These are phyloP conservation scores for Archocentrus centrarchus DNA, from an alignment of 2,113 vertebrate species.

Conservation along the genomic window DNA sequence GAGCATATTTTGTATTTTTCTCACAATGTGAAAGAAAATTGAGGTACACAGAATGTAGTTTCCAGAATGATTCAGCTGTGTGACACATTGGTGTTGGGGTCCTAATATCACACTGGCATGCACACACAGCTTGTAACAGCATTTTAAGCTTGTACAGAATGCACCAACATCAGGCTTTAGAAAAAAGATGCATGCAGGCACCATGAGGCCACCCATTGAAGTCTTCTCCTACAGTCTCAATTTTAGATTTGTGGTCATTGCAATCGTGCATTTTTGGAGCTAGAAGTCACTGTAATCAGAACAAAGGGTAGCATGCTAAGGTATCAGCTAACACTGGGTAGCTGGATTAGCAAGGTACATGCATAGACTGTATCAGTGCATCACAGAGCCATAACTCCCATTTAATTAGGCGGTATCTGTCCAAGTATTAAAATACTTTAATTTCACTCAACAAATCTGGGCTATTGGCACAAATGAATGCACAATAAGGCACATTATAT, in stretches of 20 bases:
- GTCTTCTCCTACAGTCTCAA: background rate
- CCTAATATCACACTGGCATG: background rate
- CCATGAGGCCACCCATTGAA: background rate
- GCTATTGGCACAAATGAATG: background rate
- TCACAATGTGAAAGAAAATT: background rate
- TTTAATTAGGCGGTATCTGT: background rate
- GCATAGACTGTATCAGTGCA: background rate
- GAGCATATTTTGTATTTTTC: background rate
- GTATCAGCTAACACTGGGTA: too few relatives aligned
- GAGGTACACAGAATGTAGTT: background rate
- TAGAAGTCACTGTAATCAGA: background rate
- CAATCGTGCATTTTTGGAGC: fast-evolving
- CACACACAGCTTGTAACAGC: background rate
- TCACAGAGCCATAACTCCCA: background rate
- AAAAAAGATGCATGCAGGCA: background rate
- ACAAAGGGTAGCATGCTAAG: background rate
- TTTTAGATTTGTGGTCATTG: background rate
- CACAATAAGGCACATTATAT: background rate
- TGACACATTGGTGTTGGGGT: background rate
- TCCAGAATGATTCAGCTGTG: too few relatives aligned
- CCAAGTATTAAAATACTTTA: background rate
- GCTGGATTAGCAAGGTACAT: background rate
- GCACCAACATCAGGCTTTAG: background rate
- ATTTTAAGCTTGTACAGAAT: background rate
- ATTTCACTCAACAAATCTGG: background rate